phyloP scores from a whole-genome alignment of 2,797 vertebrate species.

The Gastrophryne carolinensis region DNA sequence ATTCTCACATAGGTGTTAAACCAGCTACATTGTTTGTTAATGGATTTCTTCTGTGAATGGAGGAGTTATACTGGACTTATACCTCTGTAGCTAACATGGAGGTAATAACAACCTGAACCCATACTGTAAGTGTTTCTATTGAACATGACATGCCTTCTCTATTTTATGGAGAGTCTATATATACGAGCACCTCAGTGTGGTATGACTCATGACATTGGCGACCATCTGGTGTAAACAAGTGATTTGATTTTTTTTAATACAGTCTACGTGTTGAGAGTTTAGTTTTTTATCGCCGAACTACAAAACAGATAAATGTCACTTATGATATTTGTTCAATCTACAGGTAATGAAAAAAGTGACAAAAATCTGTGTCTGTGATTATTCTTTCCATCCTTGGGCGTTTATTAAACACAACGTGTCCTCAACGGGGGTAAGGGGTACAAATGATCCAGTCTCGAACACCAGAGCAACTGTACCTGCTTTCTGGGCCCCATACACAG shows the following conservation, averaged over 20 bases:
- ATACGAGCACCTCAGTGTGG: neutral
- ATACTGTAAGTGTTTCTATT: neutral
- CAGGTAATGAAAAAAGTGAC: neutral
- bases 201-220: neutral
- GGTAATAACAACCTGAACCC: no score
- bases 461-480: no score
- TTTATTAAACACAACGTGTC: no score
- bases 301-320: neutral
- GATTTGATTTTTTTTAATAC: neutral
- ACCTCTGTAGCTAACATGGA: no score
- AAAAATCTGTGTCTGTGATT: neutral
- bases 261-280: neutral
- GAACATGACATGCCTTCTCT: neutral
- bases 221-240: neutral
- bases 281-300: neutral
- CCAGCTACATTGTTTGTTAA: no score
- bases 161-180: neutral
- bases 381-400: no score
- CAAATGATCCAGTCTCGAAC: no score
- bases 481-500: no score
- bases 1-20: no score
- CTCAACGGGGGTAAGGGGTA: no score
- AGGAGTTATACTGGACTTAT: no score
- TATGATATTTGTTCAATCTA: neutral
- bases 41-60: no score